Percentiles rank a stretch among this genome's conserved stretches.
phyloP scores from a whole-genome alignment of 2,113 vertebrate genomes.

The Labeo catla region DNA sequence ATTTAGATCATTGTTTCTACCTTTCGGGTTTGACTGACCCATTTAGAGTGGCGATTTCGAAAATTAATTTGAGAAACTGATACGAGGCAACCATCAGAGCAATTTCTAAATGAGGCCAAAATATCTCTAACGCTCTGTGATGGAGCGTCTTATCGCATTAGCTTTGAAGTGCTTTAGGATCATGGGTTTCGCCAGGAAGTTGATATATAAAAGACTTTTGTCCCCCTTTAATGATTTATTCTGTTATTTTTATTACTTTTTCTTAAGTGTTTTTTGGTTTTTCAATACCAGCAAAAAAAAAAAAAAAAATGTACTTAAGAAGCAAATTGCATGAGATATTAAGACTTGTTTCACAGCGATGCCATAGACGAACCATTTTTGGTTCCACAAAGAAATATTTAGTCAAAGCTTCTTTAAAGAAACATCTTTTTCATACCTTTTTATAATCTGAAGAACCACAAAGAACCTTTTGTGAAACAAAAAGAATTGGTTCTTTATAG shows the following conservation, averaged over 20 bases:
- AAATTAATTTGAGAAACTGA: slow-evolving; percentile 66
- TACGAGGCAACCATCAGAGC: neutral
- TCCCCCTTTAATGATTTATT: neutral
- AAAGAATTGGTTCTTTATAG: too few species aligned
- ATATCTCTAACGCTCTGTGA: slow-evolving; percentile 58
- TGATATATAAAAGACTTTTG: neutral
- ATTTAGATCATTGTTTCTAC: slow-evolving; percentile 69
- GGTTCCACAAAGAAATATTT: too few species aligned
- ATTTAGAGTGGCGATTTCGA: slow-evolving; percentile 72
- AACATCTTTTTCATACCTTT: too few species aligned
- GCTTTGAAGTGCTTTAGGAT: slow-evolving; percentile 66
- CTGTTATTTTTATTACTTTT: neutral
- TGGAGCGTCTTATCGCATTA: slow-evolving; percentile 66
- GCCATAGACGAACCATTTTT: too few species aligned
- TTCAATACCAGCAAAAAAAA: neutral
- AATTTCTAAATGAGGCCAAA: slow-evolving; percentile 64
- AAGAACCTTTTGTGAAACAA: too few species aligned
- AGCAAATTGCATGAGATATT: neutral
- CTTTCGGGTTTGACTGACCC: slow-evolving; percentile 72
- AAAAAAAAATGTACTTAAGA: neutral
- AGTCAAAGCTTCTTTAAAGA: too few species aligned
- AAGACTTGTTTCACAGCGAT: neutral
- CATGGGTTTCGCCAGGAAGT: neutral
- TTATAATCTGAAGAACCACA: too few species aligned
- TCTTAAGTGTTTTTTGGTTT: neutral